phyloP scores from a whole-genome alignment of 2,888 invertebrate species.

The Globia sparganii region DNA sequence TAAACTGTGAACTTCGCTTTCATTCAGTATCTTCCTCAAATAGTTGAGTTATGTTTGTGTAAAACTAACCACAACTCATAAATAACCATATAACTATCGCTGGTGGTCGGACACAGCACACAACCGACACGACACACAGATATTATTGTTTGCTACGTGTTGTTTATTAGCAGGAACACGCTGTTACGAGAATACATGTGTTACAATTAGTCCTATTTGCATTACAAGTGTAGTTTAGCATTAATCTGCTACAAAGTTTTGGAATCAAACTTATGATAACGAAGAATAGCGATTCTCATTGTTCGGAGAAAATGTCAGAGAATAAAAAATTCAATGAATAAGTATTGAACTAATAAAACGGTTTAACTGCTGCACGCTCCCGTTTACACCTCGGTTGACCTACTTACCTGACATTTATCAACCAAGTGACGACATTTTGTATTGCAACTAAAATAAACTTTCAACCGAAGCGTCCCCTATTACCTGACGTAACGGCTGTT shows the following conservation, averaged over 20 bases:
- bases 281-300: constrained; percentile 6
- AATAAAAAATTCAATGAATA: constrained; percentile 62
- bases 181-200: constrained; percentile 11
- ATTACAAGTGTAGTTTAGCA: constrained; percentile 18
- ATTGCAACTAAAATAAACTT: constrained; percentile 73
- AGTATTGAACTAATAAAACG: constrained; percentile 75
- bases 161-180: constrained; percentile 17
- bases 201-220: constrained; percentile 17
- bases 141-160: constrained; percentile 25
- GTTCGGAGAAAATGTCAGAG: constrained; percentile 28
- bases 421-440: constrained; percentile 75
- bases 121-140: constrained; percentile 5
- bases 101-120: background rate
- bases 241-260: constrained; percentile 21
- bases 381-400: constrained; percentile 80
- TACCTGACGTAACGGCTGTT: constrained; percentile 36
- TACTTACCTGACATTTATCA: constrained; percentile 82
- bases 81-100: constrained; percentile 24
- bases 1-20: constrained; percentile 10
- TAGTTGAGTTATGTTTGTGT: constrained; percentile 10
- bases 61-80: constrained; percentile 22
- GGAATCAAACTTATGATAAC: background rate
- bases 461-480: constrained; percentile 51
- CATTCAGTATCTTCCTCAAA: constrained; percentile 21
- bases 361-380: constrained; percentile 75